phyloP scores from a whole-genome alignment of 2,797 vertebrate genomes.

The Arremon brunneinucha region DNA sequence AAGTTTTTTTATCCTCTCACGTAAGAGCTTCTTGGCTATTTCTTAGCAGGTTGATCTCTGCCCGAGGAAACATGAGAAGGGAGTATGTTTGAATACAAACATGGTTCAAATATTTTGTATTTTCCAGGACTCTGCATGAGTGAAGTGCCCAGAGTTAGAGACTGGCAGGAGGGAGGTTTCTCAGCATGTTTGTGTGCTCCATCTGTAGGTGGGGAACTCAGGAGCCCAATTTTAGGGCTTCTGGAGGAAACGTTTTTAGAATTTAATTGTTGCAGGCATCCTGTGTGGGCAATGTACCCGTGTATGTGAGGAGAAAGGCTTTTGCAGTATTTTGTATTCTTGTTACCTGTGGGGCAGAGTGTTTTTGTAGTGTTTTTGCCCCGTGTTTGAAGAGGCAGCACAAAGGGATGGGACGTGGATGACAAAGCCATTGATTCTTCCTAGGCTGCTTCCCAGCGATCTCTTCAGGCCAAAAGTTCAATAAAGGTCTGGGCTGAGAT shows the following conservation, averaged over 20 bases:
- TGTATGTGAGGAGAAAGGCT: conserved; percentile 39
- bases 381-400: conserved; percentile 7
- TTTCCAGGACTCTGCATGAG: background rate
- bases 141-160: background rate
- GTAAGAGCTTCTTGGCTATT: conserved; percentile 60
- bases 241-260: background rate
- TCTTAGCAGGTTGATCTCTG: conserved; percentile 43
- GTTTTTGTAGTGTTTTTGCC: background rate
- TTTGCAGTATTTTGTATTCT: conserved; percentile 19
- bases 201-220: background rate
- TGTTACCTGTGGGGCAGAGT: background rate
- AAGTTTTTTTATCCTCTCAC: conserved; percentile 26
- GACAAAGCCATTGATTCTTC: conserved; percentile 43
- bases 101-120: background rate
- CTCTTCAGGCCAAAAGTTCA: conserved; percentile 21
- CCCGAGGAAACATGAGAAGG: background rate
- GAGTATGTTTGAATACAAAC: background rate
- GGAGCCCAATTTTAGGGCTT: background rate
- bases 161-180: background rate
- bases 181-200: background rate
- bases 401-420: background rate
- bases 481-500: background rate
- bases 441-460: conserved; percentile 3
- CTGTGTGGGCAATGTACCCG: background rate
- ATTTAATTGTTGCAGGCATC: background rate